These are phyloP conservation scores for Sarcoramphus papa DNA, from an alignment of 2,797 vertebrate genomes.

Conservation along the genomic window DNA sequence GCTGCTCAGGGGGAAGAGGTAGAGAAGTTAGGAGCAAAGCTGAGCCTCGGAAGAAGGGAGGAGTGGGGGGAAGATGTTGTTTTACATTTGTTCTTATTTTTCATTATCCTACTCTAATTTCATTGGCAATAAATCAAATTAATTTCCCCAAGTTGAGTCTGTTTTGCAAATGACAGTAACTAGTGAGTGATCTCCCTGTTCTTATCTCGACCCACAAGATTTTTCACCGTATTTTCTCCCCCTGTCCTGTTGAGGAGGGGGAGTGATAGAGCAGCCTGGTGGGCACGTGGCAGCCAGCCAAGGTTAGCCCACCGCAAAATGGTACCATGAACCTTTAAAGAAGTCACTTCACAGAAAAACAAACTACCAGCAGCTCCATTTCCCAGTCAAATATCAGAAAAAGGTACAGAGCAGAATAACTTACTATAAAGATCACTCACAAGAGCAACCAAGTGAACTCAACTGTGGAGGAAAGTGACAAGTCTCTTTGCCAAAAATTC, in stretches of 20 bases:
- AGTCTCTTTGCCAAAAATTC: not conserved
- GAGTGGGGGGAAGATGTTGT: accelerated
- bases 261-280: not conserved
- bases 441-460: not conserved
- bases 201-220: not conserved
- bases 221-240: not conserved
- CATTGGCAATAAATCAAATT: not conserved
- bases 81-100: not conserved
- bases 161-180: not conserved
- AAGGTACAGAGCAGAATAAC: not conserved
- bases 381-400: not conserved
- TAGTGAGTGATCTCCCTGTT: not conserved
- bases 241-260: not conserved
- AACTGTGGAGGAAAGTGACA: not conserved
- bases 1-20: accelerated
- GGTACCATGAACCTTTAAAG: not conserved
- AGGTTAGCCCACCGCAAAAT: not conserved
- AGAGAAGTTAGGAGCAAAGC: not conserved
- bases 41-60: not conserved
- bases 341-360: not conserved
- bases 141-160: not conserved
- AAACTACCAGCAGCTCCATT: not conserved
- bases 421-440: not conserved
- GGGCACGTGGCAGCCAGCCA: not conserved
- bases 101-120: not conserved